Percentiles rank a stretch among this genome's conserved stretches.
Evolutionary conservation across 2,888 invertebrate species (phyloP).

Genomic region (Osedax fenrisi): DNA sequence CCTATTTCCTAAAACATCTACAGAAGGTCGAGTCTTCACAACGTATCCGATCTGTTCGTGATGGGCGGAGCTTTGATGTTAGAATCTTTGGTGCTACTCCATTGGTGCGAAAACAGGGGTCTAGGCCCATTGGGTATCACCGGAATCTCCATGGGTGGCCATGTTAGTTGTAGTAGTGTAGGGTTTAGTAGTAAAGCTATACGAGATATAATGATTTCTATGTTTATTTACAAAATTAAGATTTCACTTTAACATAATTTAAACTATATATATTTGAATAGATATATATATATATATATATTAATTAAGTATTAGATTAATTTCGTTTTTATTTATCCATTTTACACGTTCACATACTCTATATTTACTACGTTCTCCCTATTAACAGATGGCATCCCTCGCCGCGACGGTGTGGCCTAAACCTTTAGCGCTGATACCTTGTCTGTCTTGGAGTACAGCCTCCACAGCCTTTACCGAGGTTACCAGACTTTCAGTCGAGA

Average conservation of each 20-base stretch:
- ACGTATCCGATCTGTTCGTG: constrained; percentile 92
- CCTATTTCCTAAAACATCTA: constrained; percentile 30
- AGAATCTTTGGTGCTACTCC: constrained; percentile 77
- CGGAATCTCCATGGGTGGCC: constrained; percentile 93
- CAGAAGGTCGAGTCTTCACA: constrained; percentile 76
- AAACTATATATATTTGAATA: no score
- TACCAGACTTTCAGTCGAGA: no score
- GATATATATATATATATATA: no score
- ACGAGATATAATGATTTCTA: not conserved
- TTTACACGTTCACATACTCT: no score
- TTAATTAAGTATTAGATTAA: no score
- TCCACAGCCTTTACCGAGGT: constrained; percentile 74
- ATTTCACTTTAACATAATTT: no score
- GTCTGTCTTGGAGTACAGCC: constrained; percentile 92
- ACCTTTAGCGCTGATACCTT: constrained; percentile 82
- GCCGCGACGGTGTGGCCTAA: constrained; percentile 91
- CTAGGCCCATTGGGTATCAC: constrained; percentile 81
- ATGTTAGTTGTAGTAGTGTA: constrained; percentile 65
- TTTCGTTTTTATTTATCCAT: no score
- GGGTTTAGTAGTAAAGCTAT: not conserved
- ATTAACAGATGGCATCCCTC: constrained; percentile 79
- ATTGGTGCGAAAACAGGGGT: constrained; percentile 83
- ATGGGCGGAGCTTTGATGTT: constrained; percentile 94
- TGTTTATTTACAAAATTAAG: no score
- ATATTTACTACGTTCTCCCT: no score